phyloP scores from a whole-genome alignment of 2,113 vertebrate species.

The Phalacrocorax aristotelis region DNA sequence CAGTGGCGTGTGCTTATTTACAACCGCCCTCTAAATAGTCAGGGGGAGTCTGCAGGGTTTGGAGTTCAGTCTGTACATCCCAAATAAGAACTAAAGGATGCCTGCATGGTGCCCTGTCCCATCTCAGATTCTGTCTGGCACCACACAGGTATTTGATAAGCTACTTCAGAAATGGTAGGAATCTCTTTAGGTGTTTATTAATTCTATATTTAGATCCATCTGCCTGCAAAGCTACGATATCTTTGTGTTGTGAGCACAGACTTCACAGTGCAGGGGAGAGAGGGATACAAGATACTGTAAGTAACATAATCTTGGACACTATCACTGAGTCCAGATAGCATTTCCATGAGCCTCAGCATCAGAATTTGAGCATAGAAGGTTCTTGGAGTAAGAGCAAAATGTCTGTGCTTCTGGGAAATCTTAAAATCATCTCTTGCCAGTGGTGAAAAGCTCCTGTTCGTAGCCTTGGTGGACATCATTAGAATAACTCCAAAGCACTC shows the following conservation, averaged over 20 bases:
- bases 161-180: neutral
- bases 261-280: neutral
- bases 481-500: neutral
- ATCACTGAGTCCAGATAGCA: neutral
- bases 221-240: neutral
- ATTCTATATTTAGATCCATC: neutral
- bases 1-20: neutral
- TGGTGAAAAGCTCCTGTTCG: neutral
- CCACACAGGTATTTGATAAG: neutral
- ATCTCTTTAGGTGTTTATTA: neutral
- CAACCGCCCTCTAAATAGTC: rapidly evolving
- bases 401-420: neutral
- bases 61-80: neutral
- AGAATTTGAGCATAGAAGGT: neutral
- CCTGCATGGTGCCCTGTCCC: neutral
- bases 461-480: neutral
- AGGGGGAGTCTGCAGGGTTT: neutral
- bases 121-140: neutral
- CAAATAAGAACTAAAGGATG: neutral
- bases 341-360: neutral
- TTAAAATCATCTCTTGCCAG: neutral
- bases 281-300: neutral
- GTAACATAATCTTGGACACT: neutral
- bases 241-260: neutral
- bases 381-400: neutral